Evolutionary conservation across 2,113 vertebrate genomes (phyloP).

Genomic region (Astatoreochromis straeleni): DNA sequence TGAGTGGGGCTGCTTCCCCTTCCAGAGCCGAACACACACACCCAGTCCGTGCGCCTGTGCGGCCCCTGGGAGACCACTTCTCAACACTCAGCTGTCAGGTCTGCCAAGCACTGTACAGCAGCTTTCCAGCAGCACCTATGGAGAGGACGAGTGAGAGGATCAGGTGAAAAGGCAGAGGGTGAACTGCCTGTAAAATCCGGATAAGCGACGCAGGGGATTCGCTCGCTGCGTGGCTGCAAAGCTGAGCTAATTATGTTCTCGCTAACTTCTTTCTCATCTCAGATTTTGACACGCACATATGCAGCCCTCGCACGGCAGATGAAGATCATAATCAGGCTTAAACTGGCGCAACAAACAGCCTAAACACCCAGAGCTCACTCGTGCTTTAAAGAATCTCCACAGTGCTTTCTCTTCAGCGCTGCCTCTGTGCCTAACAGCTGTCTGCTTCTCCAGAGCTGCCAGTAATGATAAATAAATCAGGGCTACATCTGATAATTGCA

Average conservation of each 20-base stretch:
- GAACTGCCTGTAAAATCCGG: background rate
- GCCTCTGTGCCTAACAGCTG: conserved; percentile 21
- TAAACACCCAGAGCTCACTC: conserved; percentile 17
- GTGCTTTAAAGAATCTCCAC: background rate
- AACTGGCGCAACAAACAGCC: conserved; percentile 42
- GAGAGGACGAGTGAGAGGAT: conserved; percentile 20
- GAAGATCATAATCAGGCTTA: conserved; percentile 20
- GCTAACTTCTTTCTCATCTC: background rate
- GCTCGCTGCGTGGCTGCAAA: background rate
- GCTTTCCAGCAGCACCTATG: conserved; percentile 36
- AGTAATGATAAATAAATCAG: conserved; percentile 63
- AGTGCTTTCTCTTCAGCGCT: conserved; percentile 7
- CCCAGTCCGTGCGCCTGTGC: conserved; percentile 6
- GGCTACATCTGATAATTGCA: conserved; percentile 59
- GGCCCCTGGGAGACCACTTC: conserved; percentile 60
- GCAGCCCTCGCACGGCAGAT: background rate
- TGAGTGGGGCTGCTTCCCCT: conserved; percentile 35
- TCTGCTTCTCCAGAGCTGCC: conserved; percentile 42
- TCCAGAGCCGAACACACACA: conserved; percentile 45
- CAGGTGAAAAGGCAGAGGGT: background rate
- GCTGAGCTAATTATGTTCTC: conserved; percentile 1
- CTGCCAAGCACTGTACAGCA: conserved; percentile 41
- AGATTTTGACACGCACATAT: background rate
- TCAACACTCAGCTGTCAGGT: conserved; percentile 59
- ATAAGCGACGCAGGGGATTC: background rate